Conservation (phyloP, 1,140 invertebrate species). For the Callitettix versicolor region DNA sequence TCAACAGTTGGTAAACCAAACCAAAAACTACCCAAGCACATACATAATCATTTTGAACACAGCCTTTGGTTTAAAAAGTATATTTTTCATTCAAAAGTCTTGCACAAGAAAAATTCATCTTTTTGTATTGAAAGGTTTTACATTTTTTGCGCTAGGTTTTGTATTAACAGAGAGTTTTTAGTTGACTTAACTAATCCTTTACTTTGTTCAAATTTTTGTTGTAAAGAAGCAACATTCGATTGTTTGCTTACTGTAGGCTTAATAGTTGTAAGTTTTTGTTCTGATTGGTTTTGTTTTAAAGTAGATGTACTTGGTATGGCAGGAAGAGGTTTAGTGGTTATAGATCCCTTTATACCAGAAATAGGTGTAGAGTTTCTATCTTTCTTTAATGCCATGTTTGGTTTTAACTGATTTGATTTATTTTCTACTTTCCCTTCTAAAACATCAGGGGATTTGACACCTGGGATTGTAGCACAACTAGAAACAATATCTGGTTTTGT, state of each 20-base stretch:
- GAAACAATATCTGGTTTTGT: slow-evolving; percentile 57
- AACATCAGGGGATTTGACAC: slow-evolving; percentile 47
- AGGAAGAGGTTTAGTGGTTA: slow-evolving; percentile 24
- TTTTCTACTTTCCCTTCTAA: slow-evolving; percentile 29
- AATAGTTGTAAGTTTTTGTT: slow-evolving; percentile 29
- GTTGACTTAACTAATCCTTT: not conserved
- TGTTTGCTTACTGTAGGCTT: slow-evolving; percentile 39
- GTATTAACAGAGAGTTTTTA: too few relatives aligned
- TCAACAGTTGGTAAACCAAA: too few relatives aligned
- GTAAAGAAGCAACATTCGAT: slow-evolving; percentile 58
- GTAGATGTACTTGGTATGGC: slow-evolving; percentile 28
- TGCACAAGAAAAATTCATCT: too few relatives aligned
- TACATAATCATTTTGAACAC: too few relatives aligned
- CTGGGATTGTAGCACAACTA: slow-evolving; percentile 40
- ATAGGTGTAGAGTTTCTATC: not conserved
- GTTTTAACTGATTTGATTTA: slow-evolving; percentile 14
- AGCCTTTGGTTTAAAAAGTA: too few relatives aligned
- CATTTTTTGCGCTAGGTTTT: too few relatives aligned
- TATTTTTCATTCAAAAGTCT: too few relatives aligned
- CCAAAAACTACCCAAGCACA: too few relatives aligned
- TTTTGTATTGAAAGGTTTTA: too few relatives aligned
- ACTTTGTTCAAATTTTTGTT: slow-evolving; percentile 56
- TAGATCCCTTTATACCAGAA: slow-evolving; percentile 27
- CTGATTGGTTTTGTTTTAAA: slow-evolving; percentile 23
- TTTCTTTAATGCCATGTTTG: slow-evolving; percentile 19